Evolutionary conservation across 2,797 vertebrate species (phyloP).

Genomic region (Mionectes olivaceus): DNA sequence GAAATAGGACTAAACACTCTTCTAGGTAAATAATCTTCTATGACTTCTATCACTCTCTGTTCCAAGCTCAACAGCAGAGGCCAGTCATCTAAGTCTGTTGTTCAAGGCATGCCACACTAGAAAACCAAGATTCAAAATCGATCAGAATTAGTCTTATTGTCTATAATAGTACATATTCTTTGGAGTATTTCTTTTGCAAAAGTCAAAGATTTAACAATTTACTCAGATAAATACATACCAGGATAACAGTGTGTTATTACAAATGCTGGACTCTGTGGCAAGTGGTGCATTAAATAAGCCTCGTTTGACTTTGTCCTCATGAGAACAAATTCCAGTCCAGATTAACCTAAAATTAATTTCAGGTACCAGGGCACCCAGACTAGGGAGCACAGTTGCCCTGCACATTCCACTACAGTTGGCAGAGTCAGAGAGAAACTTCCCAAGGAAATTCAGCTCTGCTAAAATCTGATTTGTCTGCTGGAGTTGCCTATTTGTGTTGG

Average conservation of each 20-base stretch:
- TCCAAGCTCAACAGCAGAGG: constrained; percentile 20
- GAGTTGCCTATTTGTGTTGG: neutral
- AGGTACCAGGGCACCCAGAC: fast-evolving
- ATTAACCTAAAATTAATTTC: neutral
- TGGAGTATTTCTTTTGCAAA: neutral
- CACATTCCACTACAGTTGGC: neutral
- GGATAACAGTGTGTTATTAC: neutral
- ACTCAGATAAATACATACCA: neutral
- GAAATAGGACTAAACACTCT: neutral
- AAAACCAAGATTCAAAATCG: constrained; percentile 20
- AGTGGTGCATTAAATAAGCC: neutral
- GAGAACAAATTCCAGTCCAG: neutral
- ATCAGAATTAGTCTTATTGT: neutral
- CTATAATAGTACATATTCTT: neutral
- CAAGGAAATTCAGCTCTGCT: neutral
- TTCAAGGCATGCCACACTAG: neutral
- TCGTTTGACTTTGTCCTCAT: neutral
- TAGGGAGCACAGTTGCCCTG: neutral
- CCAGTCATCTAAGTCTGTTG: constrained; percentile 1
- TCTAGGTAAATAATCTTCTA: neutral
- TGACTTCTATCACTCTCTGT: neutral
- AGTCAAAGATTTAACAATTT: constrained; percentile 7
- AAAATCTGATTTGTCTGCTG: neutral
- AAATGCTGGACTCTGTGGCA: neutral
- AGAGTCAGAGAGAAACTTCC: neutral